Evolutionary conservation across 2,888 invertebrate species (phyloP), one percentile per base, ranked within the genome.

Genomic region (Baccha elongata): DNA sequence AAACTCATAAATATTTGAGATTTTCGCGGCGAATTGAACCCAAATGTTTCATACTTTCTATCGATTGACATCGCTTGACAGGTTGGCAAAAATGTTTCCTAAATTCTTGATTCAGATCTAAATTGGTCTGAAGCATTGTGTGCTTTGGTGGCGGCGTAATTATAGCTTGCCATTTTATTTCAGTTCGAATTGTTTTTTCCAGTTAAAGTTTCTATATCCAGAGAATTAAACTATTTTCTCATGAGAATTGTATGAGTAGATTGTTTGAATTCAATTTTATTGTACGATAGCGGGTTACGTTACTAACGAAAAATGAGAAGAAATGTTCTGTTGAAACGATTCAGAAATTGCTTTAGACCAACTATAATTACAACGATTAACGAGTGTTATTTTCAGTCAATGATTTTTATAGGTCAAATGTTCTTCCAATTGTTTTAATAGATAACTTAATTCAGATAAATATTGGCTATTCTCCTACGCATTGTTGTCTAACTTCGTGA

Each of bases 31-130:
- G 73, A 83, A 55, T 78, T 73, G 78, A 73, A 83, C 78, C 78
- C 55, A 72, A 76, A 71, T 67, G 76, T 81, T 76, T 81, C 81
- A 81, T 78, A 83, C 83, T 83, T 83, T 83, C 83, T 78, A 72
- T 55, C 78, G 73, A 72, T 78, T 83, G 83, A 83, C 83, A 78
- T 67, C 58, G 53, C 50, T 19, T 83, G 83, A 83, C 83, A 76
- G 83, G 29, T 78, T 83, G 78, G 83, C 78, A 72, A 83, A 73
- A 83, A 68, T 83, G 23, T 72, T 68, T 78, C 75, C 78, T 78
- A 78, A 78, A 83, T 78, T 83, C 83, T 72, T 72, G 74, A 78
- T 50, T 76, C 68, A 62, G 78, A 72, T 72, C 72, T 62, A 73
- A 72, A 78, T 78, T 50, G 72, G 58, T 78, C 26, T 29, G 8